These are phyloP conservation scores for Lithophane ornitopus DNA, from an alignment of 2,888 invertebrate species.

Conservation along the genomic window DNA sequence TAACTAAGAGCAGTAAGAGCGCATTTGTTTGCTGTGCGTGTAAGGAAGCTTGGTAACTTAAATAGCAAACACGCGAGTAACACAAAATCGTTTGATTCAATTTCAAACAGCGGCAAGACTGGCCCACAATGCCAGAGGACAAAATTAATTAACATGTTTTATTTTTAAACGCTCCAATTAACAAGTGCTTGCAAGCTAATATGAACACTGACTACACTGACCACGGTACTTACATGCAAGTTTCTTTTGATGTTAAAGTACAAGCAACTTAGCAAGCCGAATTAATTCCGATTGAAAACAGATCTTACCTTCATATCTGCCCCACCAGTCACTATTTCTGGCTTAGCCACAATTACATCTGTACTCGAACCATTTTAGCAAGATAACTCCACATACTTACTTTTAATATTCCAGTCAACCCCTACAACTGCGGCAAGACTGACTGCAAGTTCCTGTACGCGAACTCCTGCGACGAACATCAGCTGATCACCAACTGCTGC, in stretches of 20 bases:
- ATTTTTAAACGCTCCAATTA: neutral
- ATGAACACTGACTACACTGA: no score
- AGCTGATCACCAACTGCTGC: slow-evolving; percentile 94
- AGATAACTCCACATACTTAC: neutral
- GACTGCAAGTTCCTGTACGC: slow-evolving; percentile 94
- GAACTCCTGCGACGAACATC: slow-evolving; percentile 93
- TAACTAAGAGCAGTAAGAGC: no score
- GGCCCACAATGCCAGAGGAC: no score
- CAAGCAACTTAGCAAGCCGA: neutral
- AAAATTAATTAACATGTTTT: neutral
- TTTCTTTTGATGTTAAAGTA: no score
- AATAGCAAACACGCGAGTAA: slow-evolving; percentile 13
- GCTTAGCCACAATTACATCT: neutral
- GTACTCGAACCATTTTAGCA: neutral
- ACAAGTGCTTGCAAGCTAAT: no score
- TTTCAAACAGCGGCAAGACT: neutral
- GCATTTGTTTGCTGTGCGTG: neutral
- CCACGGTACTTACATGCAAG: no score
- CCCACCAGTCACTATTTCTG: neutral
- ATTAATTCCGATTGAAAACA: neutral
- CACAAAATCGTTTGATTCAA: neutral
- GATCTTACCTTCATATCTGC: neutral
- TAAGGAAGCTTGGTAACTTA: neutral
- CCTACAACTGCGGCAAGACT: slow-evolving; percentile 91
- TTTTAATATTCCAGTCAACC: slow-evolving; percentile 79